These are phyloP conservation scores for Ptychadena robeensis DNA, from an alignment of 2,797 vertebrate species.

Conservation along the genomic window DNA sequence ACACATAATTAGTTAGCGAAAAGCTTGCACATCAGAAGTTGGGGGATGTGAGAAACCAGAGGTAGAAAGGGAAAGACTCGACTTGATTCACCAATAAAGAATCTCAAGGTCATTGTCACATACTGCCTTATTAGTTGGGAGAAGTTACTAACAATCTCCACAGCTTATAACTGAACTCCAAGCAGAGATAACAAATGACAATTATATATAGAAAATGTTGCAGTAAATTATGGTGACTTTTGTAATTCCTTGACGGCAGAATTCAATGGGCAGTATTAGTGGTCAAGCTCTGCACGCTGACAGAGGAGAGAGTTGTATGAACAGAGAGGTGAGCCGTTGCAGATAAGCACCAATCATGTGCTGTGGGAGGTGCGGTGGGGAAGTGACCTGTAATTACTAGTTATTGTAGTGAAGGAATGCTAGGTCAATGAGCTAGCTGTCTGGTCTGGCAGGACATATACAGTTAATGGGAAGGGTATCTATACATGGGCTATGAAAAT, in stretches of 20 bases:
- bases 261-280: too few species aligned
- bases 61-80: slow-evolving; percentile 68
- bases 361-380: too few species aligned
- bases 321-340: not conserved
- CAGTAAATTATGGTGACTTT: too few species aligned
- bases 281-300: not conserved
- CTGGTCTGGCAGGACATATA: too few species aligned
- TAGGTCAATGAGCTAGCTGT: too few species aligned
- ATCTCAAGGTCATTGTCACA: slow-evolving; percentile 16
- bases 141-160: slow-evolving; percentile 46
- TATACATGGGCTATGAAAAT: too few species aligned
- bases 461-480: too few species aligned
- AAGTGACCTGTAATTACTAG: not conserved
- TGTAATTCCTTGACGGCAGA: too few species aligned
- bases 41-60: slow-evolving; percentile 70
- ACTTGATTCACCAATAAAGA: slow-evolving; percentile 71
- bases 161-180: not conserved
- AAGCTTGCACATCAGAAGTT: slow-evolving; percentile 86
- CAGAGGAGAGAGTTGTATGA: not conserved
- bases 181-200: too few species aligned
- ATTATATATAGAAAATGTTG: too few species aligned
- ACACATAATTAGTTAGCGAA: slow-evolving; percentile 96
- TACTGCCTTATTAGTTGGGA: slow-evolving; percentile 4
- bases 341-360: not conserved
- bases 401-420: too few species aligned